Percentiles rank a stretch among this genome's conserved stretches.
Evolutionary conservation across 2,797 vertebrate genomes (phyloP).

Genomic region (Lepus townsendii): DNA sequence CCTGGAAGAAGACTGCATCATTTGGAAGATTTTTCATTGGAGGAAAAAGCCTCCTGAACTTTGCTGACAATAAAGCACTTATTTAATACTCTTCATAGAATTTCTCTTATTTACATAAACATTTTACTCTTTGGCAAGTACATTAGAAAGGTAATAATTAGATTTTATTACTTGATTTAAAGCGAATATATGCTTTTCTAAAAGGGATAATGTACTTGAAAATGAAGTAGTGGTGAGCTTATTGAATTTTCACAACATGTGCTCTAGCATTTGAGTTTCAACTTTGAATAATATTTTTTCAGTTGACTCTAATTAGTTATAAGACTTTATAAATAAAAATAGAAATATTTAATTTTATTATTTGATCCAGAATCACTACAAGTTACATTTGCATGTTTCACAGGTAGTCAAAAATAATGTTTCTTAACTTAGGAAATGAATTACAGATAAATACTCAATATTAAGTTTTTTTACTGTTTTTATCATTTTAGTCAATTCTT

Average conservation of each 20-base stretch:
- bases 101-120: background rate
- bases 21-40: slow-evolving; percentile 13
- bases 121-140: slow-evolving; percentile 7
- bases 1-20: background rate
- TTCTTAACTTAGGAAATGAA: background rate
- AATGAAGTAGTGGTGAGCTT: background rate
- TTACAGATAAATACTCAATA: background rate
- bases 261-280: background rate
- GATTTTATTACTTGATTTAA: slow-evolving; percentile 21
- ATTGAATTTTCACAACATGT: background rate
- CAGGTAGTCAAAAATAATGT: background rate
- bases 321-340: slow-evolving; percentile 11
- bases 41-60: background rate
- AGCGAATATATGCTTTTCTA: background rate
- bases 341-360: slow-evolving; percentile 26
- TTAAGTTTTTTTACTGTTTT: background rate
- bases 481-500: background rate
- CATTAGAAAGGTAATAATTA: slow-evolving; percentile 44
- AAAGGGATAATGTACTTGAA: slow-evolving; percentile 48
- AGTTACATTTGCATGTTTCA: background rate
- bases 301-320: background rate
- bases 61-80: background rate
- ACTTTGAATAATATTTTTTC: background rate
- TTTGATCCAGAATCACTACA: background rate
- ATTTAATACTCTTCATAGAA: background rate